Evolutionary conservation across 2,113 vertebrate genomes (phyloP).

Genomic region (Callopanchax toddi): DNA sequence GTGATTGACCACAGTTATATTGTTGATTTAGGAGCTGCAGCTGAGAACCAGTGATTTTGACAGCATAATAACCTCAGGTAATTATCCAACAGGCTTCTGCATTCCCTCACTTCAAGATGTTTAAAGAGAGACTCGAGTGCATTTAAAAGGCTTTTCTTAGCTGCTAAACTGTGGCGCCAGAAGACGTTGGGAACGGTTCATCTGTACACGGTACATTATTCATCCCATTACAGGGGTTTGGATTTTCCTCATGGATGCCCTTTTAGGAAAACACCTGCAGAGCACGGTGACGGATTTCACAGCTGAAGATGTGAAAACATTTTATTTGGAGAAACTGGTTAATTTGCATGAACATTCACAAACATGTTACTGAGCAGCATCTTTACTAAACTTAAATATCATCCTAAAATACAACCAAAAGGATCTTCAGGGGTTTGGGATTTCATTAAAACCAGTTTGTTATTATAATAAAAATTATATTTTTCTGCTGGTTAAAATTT

Average conservation of each 20-base stretch:
- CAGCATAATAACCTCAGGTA: conserved; percentile 31
- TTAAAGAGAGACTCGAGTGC: neutral
- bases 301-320: conserved; percentile 8
- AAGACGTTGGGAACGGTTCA: conserved; percentile 14
- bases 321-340: conserved; percentile 1
- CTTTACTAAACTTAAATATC: neutral
- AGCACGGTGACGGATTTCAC: conserved; percentile 14
- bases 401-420: neutral
- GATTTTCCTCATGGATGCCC: conserved; percentile 7
- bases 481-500: too few species aligned
- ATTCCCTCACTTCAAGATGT: conserved; percentile 8
- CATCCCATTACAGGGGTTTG: conserved; percentile 16
- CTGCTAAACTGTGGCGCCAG: neutral
- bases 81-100: conserved; percentile 26
- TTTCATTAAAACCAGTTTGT: neutral
- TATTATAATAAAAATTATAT: neutral
- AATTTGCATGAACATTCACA: neutral
- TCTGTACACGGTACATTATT: neutral
- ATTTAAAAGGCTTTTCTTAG: conserved; percentile 18
- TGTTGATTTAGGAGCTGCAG: conserved; percentile 26
- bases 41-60: conserved; percentile 20
- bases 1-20: conserved; percentile 8
- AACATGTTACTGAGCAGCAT: neutral
- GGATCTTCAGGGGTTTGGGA: neutral
- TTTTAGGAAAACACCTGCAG: conserved; percentile 25